Base-by-base conservation (phyloP, 2,888 invertebrate genomes). In the Netelia virgata region DNA sequence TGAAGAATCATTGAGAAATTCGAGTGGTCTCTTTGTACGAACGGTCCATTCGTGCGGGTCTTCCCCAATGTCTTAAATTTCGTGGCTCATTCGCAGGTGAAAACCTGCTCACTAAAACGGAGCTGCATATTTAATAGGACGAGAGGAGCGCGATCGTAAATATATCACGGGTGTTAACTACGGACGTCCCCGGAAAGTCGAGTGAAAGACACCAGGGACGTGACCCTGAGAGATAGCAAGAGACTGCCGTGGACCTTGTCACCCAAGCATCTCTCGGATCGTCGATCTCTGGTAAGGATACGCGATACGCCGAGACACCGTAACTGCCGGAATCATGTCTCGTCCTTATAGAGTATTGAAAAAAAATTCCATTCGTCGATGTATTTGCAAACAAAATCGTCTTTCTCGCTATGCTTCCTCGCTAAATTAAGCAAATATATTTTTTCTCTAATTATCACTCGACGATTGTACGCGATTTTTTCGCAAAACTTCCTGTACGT, bases 191-290 rank as follows among this genome's bases (percentile, higher is more conserved):
- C 83, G 68, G 80, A 76, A 81, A 77, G 61, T 81, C 81, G 73
- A 69, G 72, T 76, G 77, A 81, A 81, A 77, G 80, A 84, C 80
- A 36, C 63, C 73, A 41, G 41, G 53, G 69, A 20, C 61, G 28
- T 72, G 79, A 55, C 80, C 80, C 53, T 70, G 83, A 43, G 41
- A 76, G 72, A 80, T 68, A 79, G 79, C 63, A 20, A 61, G 74
- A 55, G n/a, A 47, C 47, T 14, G 47, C 47, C 55, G 63, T 16
- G 66, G 50, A 64, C 59, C 75, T 72, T 80, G 68, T 76, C 68
- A 72, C n/a, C 28, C 43, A 16, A 43, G 14, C 47, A 2, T 8
- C 18, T 57, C 57, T 16, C 63, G 36, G n/a, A 20, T 5, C n/a
- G 9, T 14, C 41, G 64, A 75, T 68, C 11, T 10, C 10, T 10